Evolutionary conservation across 2,797 vertebrate species (phyloP), one percentile per base, ranked within the genome.

Genomic region (Florisuga fusca): DNA sequence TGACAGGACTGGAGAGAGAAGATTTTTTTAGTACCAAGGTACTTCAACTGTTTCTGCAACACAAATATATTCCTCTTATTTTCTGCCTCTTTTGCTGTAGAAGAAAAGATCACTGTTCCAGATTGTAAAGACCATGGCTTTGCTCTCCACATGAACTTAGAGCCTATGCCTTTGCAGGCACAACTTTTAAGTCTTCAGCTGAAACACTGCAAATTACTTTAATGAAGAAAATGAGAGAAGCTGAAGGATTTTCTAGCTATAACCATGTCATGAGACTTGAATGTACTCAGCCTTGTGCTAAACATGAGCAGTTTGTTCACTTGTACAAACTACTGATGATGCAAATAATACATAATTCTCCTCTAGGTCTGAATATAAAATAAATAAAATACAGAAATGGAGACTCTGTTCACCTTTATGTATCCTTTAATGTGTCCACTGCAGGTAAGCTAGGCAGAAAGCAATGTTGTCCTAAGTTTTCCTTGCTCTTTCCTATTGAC

Each of bases 241-340:
- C 43, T 79, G n/a, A 22, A 90, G 48, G 73, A 88, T 74, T 94
- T 93, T 68, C 46, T 55, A 79, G 38, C 74, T 90, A 33, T 79
- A 89, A 86, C 48, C 41, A 59, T 90, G 90, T 69, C 89, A 67
- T 3, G 31, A 76, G 25, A 66, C 29, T 76, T 94, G 71, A 95
- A 88, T 58, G 69, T 59, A 26, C 71, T 82, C 76, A 79, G 86
- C 48, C 77, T 83, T 90, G 51, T 73, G 50, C 51, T 90, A 82
- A 93, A 87, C 53, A 33, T 23, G 55, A 86, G 63, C 92, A 79
- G 74, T 79, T 66, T 9, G 1, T 59, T 93, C 51, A 62, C n/a
- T 84, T 34, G 66, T 73, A 46, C 4, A 7, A 53, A 31, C 43
- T 69, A 76, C 51, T 69, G 51, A 61, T 63, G 51, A 46, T 63